phyloP scores from a whole-genome alignment of 2,888 invertebrate genomes.

The Sesia bembeciformis region DNA sequence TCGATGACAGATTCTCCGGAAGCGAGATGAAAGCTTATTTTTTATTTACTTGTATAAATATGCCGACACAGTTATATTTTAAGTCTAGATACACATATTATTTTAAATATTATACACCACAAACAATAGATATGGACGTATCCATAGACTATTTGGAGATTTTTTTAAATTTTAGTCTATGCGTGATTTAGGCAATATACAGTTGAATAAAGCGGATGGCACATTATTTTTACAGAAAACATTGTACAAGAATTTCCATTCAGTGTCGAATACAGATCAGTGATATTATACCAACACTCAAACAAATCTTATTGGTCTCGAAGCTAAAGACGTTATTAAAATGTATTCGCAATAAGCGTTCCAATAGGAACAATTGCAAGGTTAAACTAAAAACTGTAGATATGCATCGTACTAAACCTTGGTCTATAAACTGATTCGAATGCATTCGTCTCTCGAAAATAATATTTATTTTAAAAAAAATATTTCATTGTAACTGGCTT shows the following conservation, averaged over 20 bases:
- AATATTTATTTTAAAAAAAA: background rate
- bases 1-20: background rate
- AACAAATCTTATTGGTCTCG: constrained; percentile 32
- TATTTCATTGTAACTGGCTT: background rate
- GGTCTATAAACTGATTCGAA: constrained; percentile 41
- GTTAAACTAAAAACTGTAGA: background rate
- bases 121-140: constrained; percentile 41
- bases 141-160: constrained; percentile 33
- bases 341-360: background rate
- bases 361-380: background rate
- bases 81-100: constrained; percentile 26
- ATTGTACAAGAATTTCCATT: constrained; percentile 36
- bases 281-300: constrained; percentile 23
- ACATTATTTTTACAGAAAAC: constrained; percentile 53
- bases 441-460: background rate
- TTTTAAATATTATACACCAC: constrained; percentile 29
- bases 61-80: background rate
- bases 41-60: background rate
- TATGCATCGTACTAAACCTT: constrained; percentile 22
- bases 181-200: constrained; percentile 46
- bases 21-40: background rate
- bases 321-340: background rate
- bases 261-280: constrained; percentile 25
- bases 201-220: constrained; percentile 63
- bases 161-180: constrained; percentile 16